phyloP scores from a whole-genome alignment of 2,797 vertebrate species.

The Lophius americanus region DNA sequence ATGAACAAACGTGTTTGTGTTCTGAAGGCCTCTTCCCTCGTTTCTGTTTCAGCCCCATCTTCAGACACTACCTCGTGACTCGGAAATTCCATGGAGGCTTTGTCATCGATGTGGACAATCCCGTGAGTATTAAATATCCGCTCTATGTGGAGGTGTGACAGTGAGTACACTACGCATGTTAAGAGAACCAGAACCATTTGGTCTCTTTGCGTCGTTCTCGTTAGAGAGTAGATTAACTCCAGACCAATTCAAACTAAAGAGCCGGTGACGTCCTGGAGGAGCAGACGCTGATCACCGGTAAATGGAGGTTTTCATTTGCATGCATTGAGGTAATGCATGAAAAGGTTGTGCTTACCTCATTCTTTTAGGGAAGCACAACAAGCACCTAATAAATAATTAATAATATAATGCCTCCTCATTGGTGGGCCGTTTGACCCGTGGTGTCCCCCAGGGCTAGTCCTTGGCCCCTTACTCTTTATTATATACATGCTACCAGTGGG shows the following conservation, averaged over 20 bases:
- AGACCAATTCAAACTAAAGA: no score
- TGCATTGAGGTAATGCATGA: no score
- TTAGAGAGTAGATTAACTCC: background rate
- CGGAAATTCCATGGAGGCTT: constrained; percentile 64
- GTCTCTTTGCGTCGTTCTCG: background rate
- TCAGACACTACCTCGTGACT: constrained; percentile 84
- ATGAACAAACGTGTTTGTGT: background rate
- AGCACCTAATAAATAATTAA: no score
- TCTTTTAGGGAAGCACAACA: no score
- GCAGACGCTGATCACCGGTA: background rate
- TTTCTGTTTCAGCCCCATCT: constrained; percentile 52
- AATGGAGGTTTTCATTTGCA: no score
- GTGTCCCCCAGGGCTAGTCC: no score
- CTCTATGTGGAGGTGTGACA: background rate
- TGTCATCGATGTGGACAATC: constrained; percentile 80
- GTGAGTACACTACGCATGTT: no score
- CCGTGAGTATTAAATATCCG: constrained; percentile 75
- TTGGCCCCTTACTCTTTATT: no score
- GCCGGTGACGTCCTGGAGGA: background rate
- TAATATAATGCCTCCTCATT: no score
- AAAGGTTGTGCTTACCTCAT: no score
- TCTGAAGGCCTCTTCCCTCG: background rate
- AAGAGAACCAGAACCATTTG: background rate
- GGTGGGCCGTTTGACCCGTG: no score
- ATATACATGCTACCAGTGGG: no score